Percentiles rank a stretch among this genome's conserved stretches.
Evolutionary conservation across 2,113 vertebrate species (phyloP).

Genomic region (Xiphophorus maculatus): DNA sequence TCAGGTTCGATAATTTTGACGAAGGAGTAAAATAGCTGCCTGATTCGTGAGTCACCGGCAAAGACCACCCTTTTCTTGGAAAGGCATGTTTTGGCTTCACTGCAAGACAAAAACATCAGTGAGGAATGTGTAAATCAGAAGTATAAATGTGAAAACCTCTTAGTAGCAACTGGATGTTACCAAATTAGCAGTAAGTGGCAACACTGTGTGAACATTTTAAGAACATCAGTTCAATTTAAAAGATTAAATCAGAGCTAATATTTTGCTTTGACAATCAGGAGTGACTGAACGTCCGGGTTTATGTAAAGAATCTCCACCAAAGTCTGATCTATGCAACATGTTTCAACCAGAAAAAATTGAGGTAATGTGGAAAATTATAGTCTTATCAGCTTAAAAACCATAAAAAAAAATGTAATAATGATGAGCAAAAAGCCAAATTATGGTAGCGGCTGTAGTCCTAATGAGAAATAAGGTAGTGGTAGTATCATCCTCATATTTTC

Average conservation of each 20-base stretch:
- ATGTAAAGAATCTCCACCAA: not conserved
- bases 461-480: not conserved
- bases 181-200: not conserved
- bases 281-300: not conserved
- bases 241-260: not conserved
- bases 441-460: no score
- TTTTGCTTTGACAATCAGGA: not conserved
- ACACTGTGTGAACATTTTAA: not conserved
- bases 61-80: slow-evolving; percentile 88
- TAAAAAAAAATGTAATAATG: no score
- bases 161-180: not conserved
- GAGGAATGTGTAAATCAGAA: slow-evolving; percentile 3
- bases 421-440: no score
- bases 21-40: slow-evolving; percentile 94
- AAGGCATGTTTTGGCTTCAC: slow-evolving; percentile 94
- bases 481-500: not conserved
- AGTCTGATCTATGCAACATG: not conserved
- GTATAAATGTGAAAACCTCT: no score
- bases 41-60: slow-evolving; percentile 95
- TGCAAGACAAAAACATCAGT: slow-evolving; percentile 66
- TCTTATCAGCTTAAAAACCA: no score
- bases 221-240: not conserved
- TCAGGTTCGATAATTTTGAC: slow-evolving; percentile 90
- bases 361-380: no score
- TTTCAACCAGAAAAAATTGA: not conserved